Evolutionary conservation across 2,797 vertebrate genomes (phyloP).

Genomic region (Premnoplex brunnescens): DNA sequence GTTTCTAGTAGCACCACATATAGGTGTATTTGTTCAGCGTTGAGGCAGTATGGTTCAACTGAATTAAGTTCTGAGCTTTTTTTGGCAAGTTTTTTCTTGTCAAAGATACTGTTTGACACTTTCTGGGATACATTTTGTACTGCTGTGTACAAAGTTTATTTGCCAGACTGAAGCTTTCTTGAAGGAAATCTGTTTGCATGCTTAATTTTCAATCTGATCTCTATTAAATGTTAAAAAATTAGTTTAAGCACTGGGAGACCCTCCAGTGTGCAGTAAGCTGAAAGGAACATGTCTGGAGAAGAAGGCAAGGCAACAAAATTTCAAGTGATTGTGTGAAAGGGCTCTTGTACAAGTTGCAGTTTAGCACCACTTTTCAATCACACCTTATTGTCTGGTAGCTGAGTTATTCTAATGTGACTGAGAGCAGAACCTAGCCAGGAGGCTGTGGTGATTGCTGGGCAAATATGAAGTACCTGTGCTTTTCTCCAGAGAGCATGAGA

Average conservation of each 20-base stretch:
- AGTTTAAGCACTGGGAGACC: constrained; percentile 41
- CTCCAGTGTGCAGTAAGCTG: not conserved
- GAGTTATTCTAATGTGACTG: not conserved
- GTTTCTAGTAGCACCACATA: not conserved
- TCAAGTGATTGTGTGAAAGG: not conserved
- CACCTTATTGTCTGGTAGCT: not conserved
- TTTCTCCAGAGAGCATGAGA: not conserved
- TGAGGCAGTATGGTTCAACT: not conserved
- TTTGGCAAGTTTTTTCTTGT: not conserved
- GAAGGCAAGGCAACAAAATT: not conserved
- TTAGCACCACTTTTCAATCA: not conserved
- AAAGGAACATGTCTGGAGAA: not conserved
- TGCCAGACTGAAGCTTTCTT: constrained; percentile 6
- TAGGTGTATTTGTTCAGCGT: not conserved
- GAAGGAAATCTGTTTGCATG: constrained; percentile 1
- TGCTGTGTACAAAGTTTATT: not conserved
- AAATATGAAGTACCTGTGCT: not conserved
- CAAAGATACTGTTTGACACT: not conserved
- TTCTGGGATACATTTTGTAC: not conserved
- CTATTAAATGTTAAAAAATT: constrained; percentile 60
- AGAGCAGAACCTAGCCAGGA: not conserved
- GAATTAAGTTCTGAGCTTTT: not conserved
- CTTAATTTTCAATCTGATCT: constrained; percentile 53
- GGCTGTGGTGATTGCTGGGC: not conserved
- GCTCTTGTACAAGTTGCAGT: not conserved